A percentile compares a stretch with the other conserved stretches of the same genome.
Evolutionary conservation across 2,113 vertebrate species (phyloP).

Genomic region (Pomatostomus ruficeps): DNA sequence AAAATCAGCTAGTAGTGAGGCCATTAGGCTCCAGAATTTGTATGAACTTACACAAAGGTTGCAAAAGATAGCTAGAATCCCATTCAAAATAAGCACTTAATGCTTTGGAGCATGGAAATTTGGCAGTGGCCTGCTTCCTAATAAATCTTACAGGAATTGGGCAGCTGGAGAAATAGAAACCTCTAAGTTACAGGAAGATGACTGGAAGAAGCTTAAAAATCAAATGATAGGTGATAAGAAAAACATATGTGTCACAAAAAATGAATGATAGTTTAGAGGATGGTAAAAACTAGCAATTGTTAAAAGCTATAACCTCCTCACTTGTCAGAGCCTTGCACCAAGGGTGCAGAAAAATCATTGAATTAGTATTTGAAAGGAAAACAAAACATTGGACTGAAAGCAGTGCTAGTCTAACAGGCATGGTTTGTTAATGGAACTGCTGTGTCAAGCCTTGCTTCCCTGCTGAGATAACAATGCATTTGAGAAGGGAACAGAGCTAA

Average conservation of each 20-base stretch:
- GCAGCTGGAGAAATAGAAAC: neutral
- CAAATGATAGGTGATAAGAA: neutral
- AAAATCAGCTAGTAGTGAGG: neutral
- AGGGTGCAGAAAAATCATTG: neutral
- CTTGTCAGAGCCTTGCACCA: neutral
- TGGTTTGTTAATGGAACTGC: neutral
- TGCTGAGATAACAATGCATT: neutral
- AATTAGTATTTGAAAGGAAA: neutral
- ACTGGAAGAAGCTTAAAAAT: neutral
- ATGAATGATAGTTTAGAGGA: neutral
- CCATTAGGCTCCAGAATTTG: neutral
- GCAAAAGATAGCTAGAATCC: neutral
- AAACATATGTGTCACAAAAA: neutral
- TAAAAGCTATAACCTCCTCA: neutral
- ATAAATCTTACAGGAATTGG: neutral
- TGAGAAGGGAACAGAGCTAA: neutral
- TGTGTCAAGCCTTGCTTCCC: neutral
- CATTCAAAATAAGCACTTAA: neutral
- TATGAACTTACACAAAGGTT: neutral
- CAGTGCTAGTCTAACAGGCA: neutral
- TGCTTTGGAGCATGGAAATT: neutral
- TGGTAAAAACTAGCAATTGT: neutral
- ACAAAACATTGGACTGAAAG: neutral
- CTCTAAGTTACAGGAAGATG: neutral
- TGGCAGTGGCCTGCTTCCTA: neutral